phyloP scores from a whole-genome alignment of 2,113 vertebrate genomes.

The Bucco capensis region DNA sequence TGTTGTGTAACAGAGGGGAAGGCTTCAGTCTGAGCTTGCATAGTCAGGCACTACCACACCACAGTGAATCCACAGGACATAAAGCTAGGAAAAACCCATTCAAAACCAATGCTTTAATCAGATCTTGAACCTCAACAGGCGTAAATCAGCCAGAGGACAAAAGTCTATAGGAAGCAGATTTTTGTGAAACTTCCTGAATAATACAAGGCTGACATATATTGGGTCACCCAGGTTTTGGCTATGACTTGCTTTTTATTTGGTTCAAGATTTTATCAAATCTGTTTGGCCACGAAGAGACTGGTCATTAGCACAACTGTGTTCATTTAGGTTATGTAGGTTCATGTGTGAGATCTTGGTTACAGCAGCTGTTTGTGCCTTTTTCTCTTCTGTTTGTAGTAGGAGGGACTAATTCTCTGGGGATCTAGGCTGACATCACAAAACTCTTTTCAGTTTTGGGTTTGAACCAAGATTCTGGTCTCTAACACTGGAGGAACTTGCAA shows the following conservation, averaged over 20 bases:
- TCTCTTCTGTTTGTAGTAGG: neutral
- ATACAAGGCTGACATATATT: neutral
- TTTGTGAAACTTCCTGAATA: neutral
- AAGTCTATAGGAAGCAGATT: neutral
- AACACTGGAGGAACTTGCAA: neutral
- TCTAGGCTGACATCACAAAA: neutral
- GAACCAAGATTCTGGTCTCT: neutral
- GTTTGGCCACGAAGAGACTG: neutral
- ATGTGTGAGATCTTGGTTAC: neutral
- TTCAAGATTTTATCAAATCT: neutral
- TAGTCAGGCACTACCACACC: neutral
- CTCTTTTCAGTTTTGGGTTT: neutral
- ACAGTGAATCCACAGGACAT: neutral
- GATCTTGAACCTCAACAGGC: neutral
- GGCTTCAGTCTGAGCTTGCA: neutral
- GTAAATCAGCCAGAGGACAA: neutral
- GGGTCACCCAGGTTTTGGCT: neutral
- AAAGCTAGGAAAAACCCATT: neutral
- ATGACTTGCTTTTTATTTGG: neutral
- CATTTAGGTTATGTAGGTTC: neutral
- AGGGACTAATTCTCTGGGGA: neutral
- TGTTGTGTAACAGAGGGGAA: neutral
- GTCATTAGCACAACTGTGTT: neutral
- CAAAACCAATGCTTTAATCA: neutral
- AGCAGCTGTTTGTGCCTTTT: neutral